Evolutionary conservation across 2,888 invertebrate species (phyloP).

Genomic region (Amiota communis): DNA sequence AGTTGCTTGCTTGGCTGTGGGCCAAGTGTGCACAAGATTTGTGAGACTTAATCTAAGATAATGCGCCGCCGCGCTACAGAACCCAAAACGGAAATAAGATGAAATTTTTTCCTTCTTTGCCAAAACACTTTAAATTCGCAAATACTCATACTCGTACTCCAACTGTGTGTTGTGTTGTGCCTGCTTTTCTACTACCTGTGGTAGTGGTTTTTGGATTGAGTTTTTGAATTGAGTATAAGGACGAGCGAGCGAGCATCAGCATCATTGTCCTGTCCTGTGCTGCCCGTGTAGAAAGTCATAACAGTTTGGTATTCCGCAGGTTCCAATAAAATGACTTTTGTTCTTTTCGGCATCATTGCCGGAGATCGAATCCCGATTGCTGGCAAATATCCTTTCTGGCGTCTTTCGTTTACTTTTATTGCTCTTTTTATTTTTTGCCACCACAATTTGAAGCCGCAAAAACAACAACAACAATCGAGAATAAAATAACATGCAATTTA

Average conservation of each 20-base stretch:
- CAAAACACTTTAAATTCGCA: constrained; percentile 39
- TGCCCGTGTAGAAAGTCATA: constrained; percentile 43
- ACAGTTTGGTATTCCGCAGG: constrained; percentile 53
- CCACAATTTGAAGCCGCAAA: background rate
- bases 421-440: constrained; percentile 30
- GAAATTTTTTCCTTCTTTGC: constrained; percentile 40
- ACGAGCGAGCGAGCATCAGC: too few relatives aligned
- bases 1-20: constrained; percentile 42
- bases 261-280: too few relatives aligned
- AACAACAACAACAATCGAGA: too few relatives aligned
- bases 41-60: constrained; percentile 55
- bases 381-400: constrained; percentile 27
- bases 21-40: constrained; percentile 48
- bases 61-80: constrained; percentile 47
- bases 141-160: constrained; percentile 40
- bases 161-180: background rate
- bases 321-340: constrained; percentile 49
- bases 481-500: background rate
- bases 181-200: background rate
- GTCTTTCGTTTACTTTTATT: constrained; percentile 22
- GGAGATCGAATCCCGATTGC: constrained; percentile 22
- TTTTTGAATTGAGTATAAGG: too few relatives aligned
- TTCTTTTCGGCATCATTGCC: constrained; percentile 24
- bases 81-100: constrained; percentile 56
- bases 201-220: constrained; percentile 47